Percentiles rank a stretch among this genome's conserved stretches.
These are phyloP conservation scores for Pyralis farinalis DNA, from an alignment of 2,888 invertebrate genomes.

Conservation along the genomic window DNA sequence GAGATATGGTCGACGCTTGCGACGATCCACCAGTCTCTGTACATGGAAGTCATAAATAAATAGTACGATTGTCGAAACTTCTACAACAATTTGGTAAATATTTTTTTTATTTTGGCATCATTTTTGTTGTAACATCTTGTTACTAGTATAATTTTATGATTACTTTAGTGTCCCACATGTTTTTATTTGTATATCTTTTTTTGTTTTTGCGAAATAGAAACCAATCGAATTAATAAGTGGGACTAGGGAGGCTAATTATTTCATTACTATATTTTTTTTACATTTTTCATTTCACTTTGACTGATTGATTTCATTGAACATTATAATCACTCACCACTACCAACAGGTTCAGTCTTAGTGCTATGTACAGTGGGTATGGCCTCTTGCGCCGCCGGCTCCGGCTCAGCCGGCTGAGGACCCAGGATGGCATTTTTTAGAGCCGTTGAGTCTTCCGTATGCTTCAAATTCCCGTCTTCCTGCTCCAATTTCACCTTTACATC, in stretches of 20 bases:
- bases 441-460: constrained; percentile 70
- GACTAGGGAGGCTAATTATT: no score
- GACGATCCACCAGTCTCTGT: constrained; percentile 58
- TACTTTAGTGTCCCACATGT: no score
- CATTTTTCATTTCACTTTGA: no score
- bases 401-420: constrained; percentile 57
- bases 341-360: constrained; percentile 55
- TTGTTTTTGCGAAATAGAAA: no score
- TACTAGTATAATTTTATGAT: no score
- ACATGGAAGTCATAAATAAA: neutral
- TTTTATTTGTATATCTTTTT: no score
- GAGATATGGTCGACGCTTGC: constrained; percentile 71
- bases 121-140: no score
- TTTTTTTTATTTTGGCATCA: no score
- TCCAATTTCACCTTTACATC: constrained; percentile 53
- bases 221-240: no score
- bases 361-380: constrained; percentile 48
- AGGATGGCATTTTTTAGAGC: constrained; percentile 69
- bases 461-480: constrained; percentile 51
- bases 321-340: constrained; percentile 41
- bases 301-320: neutral
- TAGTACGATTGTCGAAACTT: no score
- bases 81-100: no score
- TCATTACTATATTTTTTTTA: no score
- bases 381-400: constrained; percentile 35